Base-by-base conservation (phyloP, 2,797 vertebrate species). In the Podargus strigoides region DNA sequence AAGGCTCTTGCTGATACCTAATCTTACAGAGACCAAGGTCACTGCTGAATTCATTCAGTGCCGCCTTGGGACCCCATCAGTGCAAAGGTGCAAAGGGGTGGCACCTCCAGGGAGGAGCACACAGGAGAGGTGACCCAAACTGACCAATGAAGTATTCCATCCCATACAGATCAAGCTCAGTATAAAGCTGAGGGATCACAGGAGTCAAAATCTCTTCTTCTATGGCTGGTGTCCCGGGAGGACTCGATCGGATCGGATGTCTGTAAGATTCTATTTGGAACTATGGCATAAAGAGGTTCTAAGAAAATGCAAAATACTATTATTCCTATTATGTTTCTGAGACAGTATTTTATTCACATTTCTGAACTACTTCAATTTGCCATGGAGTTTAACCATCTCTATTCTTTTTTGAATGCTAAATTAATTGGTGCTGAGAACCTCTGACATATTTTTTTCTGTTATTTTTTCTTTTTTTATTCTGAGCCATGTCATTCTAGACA, bases 381-480 rank as follows among this genome's bases (percentile, higher is more conserved):
- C 44, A 26, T 95, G 52, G 78, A 87, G n/a, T 91, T 93, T 94
- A 85, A 74, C 52, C 52, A 75, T 72, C 70, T 78, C 63, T 90
- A 49, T 93, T 95, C 41, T 42, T 84, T 88, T 94, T 55, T 50
- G 63, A 93, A 93, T 85, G 68, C 44, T 63, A 89, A 91, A 96
- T 94, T 97, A 97, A 97, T 95, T 96, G 73, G 70, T 95, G 80
- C 62, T 81, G 86, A 72, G 32, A 79, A 79, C 83, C 28, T 53
- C 42, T 24, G 36, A 92, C 85, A 56, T 87, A 74, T 37, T 93
- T 95, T 86, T 93, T 87, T 93, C 27, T 63, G 26, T 3, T 46
- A 5, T 59, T 79, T 66, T 86, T 55, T 12, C 3, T 18, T 50
- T 73, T 69, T 89, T 90, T 9, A 50, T 50, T 94, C 41, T 90